phyloP scores from a whole-genome alignment of 2,797 vertebrate genomes.

The Pantherophis vulpinus region DNA sequence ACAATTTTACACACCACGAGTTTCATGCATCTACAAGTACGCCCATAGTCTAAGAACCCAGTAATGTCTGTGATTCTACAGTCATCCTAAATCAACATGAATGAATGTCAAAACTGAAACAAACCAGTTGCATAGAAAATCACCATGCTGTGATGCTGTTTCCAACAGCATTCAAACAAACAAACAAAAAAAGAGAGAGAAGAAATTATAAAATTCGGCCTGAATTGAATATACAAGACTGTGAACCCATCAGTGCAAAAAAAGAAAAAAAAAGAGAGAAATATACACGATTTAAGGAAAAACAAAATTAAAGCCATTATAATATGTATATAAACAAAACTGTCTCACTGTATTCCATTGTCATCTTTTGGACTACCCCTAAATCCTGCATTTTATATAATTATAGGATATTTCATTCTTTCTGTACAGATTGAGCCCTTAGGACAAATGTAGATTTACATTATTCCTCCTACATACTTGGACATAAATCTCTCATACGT shows the following conservation, averaged over 20 bases:
- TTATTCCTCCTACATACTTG: constrained; percentile 60
- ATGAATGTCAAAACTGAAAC: constrained; percentile 82
- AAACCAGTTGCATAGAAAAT: constrained; percentile 99
- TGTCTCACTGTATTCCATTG: constrained; percentile 62
- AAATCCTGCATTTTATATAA: constrained; percentile 52
- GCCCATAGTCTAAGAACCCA: constrained; percentile 80
- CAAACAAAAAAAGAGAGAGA: constrained; percentile 61
- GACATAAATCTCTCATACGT: constrained; percentile 66
- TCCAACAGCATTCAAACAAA: constrained; percentile 68
- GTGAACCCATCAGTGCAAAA: constrained; percentile 87
- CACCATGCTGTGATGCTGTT: constrained; percentile 94
- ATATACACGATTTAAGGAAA: constrained; percentile 76
- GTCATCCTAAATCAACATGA: constrained; percentile 86
- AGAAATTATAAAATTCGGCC: constrained; percentile 84
- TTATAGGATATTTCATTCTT: constrained; percentile 36
- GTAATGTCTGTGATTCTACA: constrained; percentile 85
- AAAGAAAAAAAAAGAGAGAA: constrained; percentile 68
- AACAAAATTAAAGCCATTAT: constrained; percentile 72
- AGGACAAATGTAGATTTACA: constrained; percentile 64
- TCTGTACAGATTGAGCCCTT: constrained; percentile 71
- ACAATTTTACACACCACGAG: constrained; percentile 89
- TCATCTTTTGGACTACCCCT: constrained; percentile 41
- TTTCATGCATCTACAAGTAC: constrained; percentile 97
- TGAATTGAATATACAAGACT: constrained; percentile 80
- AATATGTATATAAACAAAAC: constrained; percentile 68